Evolutionary conservation across 2,797 vertebrate species (phyloP), one percentile per base, ranked within the genome.

Genomic region (Enteromius mattozi): DNA sequence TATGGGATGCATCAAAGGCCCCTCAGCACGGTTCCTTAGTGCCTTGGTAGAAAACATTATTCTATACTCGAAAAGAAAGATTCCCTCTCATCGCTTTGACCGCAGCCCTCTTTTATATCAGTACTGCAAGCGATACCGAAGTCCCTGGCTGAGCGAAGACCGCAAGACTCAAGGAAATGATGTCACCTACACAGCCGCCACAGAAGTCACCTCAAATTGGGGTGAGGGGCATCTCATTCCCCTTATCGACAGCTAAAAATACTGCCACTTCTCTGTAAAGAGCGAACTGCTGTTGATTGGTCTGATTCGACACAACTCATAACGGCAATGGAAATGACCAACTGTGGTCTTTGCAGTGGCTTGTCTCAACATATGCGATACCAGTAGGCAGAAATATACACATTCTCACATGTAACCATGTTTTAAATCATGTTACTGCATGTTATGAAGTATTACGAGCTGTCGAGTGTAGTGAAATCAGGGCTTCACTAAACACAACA

Each of bases 11-110:
- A 69, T 78, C 85, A 68, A 17, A 56, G 85, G 88, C 88, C 89
- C 90, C 78, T 92, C 89, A 90, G 92, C 91, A 89, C 65, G 89
- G 90, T 93, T 92, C 92, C 71, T 89, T 91, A 95, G 95, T 95
- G 95, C 95, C 95, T 95, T 95, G 87, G 90, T 92, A 89, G 91
- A 91, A 89, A 92, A 92, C 90, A 89, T 80, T 86, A 78, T 90
- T 80, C 80, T 66, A 16, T 35, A 66, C 45, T 79, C 72, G 40
- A 56, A 59, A 40, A 68, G 42, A 63, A 63, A 68, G 4, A 68
- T 42, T 49, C 37, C 42, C 70, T 37, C 13, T 51, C 37, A 40
- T 82, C 49, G 7, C 12, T 79, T 81, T 17, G 10, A 37, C 17
- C 17, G 7, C 56, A 72, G 30, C 21, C 59, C 14, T 19, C 27